These are phyloP conservation scores for Torymus aiolomorphi DNA, from an alignment of 2,888 invertebrate genomes.

Conservation along the genomic window DNA sequence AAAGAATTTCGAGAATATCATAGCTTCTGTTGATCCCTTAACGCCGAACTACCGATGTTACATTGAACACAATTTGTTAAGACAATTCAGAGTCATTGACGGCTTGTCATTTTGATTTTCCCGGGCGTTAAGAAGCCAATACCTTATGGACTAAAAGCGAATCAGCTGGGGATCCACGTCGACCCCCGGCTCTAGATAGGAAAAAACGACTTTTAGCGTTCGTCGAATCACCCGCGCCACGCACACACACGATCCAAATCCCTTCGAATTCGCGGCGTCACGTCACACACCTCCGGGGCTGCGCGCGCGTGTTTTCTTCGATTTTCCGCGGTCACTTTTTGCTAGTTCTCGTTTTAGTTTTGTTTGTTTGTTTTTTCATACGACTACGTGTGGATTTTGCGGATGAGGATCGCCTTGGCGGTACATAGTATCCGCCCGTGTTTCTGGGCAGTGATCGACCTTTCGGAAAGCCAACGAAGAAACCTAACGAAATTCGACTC, in stretches of 20 bases:
- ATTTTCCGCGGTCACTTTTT: constrained; percentile 25
- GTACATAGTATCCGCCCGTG: background rate
- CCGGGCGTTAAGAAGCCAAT: constrained; percentile 30
- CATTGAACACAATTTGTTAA: background rate
- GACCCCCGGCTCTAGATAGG: constrained; percentile 9
- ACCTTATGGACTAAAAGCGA: background rate
- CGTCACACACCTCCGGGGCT: too few species aligned
- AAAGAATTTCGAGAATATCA: constrained; percentile 29
- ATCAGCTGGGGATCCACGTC: background rate
- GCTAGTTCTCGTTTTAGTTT: background rate
- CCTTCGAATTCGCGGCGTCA: constrained; percentile 8
- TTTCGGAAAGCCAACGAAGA: constrained; percentile 39
- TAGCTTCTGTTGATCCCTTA: constrained; percentile 32
- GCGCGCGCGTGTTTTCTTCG: constrained; percentile 4
- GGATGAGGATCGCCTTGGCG: constrained; percentile 40
- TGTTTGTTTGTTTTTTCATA: constrained; percentile 17
- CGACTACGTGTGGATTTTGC: constrained; percentile 20
- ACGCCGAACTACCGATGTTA: background rate
- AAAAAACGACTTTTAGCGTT: constrained; percentile 15
- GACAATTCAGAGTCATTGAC: background rate
- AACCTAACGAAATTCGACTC: constrained; percentile 19
- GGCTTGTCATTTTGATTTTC: background rate
- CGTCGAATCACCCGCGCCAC: constrained; percentile 39
- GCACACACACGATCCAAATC: constrained; percentile 21
- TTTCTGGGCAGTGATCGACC: constrained; percentile 52